Evolutionary conservation across 2,797 vertebrate species (phyloP), one percentile per base, ranked within the genome.

Genomic region (Melanotaenia nigrans): DNA sequence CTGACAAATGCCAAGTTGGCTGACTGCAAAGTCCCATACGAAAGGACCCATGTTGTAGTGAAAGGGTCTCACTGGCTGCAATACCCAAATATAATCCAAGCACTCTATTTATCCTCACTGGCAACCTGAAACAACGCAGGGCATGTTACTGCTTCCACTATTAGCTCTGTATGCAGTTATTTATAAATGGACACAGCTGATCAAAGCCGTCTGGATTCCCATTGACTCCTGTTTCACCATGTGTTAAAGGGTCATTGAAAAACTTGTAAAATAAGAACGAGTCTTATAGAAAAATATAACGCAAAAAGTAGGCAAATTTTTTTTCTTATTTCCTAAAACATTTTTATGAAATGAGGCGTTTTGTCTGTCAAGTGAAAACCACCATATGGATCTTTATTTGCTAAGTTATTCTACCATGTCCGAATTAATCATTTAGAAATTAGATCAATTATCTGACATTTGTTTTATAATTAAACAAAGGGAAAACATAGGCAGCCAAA

Each of bases 121-220:
- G 86, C 82, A 89, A 85, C 66, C 82, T 71, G 75, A 83, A 92
- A 92, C 90, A 93, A 93, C 82, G 85, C 81, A 53, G 81, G 71
- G 78, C 85, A 90, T 87, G 83, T 89, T 86, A 85, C 79, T 82
- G 72, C 78, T 74, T 56, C 90, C 93, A 92, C 91, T 90, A 86
- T 92, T 92, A 93, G 87, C 42, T 54, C 32, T 35, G 58, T 63
- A 73, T 71, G 64, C 65, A 60, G 83, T 86, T 92, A 89, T 94
- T 91, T 92, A 78, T 92, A 90, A 73, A 85, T 71, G 83, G 76
- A 77, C 85, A 77, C 85, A 91, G 87, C 85, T 90, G 87, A 93
- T 90, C 86, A 85, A 84, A 86, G 83, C 68, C 77, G 79, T 85
- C 76, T 65, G 81, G 75, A 82, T 81, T 85, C 65, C 66, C 74